A percentile compares a stretch with the other conserved stretches of the same genome.
phyloP scores from a whole-genome alignment of 1,140 invertebrate genomes.

The Varroa destructor region DNA sequence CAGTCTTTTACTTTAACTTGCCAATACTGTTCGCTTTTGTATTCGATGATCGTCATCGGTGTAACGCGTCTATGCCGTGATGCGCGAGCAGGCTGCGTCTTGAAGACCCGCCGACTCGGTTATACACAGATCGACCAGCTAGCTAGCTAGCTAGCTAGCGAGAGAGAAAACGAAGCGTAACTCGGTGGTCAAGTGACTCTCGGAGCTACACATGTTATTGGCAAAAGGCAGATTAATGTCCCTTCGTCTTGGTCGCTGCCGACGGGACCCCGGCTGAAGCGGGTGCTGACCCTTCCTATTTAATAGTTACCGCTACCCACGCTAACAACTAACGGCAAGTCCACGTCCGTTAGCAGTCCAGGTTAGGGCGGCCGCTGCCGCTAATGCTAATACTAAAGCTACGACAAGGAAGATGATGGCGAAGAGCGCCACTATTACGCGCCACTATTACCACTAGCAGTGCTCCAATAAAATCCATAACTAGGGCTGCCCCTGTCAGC shows the following conservation, averaged over 20 bases:
- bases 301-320: conserved; percentile 6
- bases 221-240: conserved; percentile 27
- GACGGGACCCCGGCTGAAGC: not conserved
- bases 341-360: not conserved
- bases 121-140: not conserved
- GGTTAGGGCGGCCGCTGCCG: no score
- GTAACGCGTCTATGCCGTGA: no score
- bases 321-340: not conserved
- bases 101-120: not conserved
- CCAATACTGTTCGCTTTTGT: no score
- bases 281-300: conserved; percentile 9
- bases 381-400: no score
- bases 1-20: no score
- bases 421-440: no score
- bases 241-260: not conserved
- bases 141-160: no score
- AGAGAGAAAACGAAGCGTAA: not conserved
- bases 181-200: not conserved
- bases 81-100: no score
- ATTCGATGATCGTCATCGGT: no score
- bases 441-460: no score
- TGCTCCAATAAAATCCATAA: conserved; percentile 28
- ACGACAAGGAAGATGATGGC: no score
- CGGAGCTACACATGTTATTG: conserved; percentile 25
- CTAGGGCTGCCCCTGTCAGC: not conserved